Base-by-base conservation (phyloP, 2,113 vertebrate genomes). In the Argyrosomus japonicus region DNA sequence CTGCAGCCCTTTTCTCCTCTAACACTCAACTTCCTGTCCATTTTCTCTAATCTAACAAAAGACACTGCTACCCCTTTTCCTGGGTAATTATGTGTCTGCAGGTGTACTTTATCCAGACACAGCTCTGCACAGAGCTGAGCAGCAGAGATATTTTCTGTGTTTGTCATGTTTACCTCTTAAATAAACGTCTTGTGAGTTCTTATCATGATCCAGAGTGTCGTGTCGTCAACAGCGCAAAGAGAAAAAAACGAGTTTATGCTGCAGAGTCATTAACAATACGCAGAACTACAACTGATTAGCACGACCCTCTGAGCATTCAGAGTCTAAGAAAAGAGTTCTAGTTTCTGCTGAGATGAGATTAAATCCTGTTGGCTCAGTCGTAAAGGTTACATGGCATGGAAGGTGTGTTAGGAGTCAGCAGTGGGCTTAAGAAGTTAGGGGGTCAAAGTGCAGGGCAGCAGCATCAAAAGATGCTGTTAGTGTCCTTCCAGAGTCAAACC, bases 401-500 rank as follows among this genome's bases (percentile, higher is more conserved):
- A 62, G 60, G 76, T 29, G 2, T 21, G 58, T 45, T 0, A 32
- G 60, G 51, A 45, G 47, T 76, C 51, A 64, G 75, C 18, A 2
- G 18, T 36, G 68, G 54, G 78, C n/a, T 82, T 54, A 11, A 76
- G 48, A 75, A 27, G 63, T 77, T 18, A 21, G 32, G 86, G 36
- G 81, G 60, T 87, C 85, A 92, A 92, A 93, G 92, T 94, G 91
- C 90, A 90, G 83, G 71, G 71, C 54, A 54, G 87, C 67, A 27
- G 63, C 75, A 50, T 79, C 76, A 18, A 2, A n/a, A 10, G 63
- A 67, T 47, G 83, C 76, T 5, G 48, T 75, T 40, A 61, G 18
- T 23, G 21, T 90, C 87, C 75, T 74, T 82, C 60, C 71, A 58
- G 5, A 19, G 43, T 57, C 27, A 27, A 57, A 48, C 40, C 62